Conservation (phyloP, 2,888 invertebrate species). For the Stratiomys singularior region DNA sequence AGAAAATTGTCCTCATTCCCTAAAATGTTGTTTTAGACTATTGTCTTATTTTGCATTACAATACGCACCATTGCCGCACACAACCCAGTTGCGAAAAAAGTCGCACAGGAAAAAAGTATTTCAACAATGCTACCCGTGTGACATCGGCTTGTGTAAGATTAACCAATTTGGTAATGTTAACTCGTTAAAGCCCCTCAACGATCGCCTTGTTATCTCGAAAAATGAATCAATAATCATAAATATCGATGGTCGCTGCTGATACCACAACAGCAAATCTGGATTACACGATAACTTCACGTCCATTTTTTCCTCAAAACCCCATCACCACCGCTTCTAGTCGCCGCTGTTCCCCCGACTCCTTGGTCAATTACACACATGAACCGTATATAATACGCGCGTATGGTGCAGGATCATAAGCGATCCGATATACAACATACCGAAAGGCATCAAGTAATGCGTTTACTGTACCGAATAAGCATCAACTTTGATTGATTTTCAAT, state of each 20-base stretch:
- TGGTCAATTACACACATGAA: background rate
- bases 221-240: constrained; percentile 63
- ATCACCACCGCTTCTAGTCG: no score
- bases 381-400: background rate
- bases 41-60: no score
- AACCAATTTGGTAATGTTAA: constrained; percentile 56
- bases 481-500: constrained; percentile 50
- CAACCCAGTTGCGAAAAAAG: no score
- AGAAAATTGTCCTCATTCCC: no score
- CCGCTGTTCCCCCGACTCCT: background rate
- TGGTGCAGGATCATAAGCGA: constrained; percentile 7
- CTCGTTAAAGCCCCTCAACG: constrained; percentile 54
- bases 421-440: constrained; percentile 29
- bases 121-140: constrained; percentile 29
- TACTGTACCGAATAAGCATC: constrained; percentile 44
- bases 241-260: constrained; percentile 53
- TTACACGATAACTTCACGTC: constrained; percentile 16
- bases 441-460: constrained; percentile 42
- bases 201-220: constrained; percentile 56
- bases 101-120: background rate
- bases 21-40: no score
- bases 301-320: background rate
- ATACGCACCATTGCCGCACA: no score
- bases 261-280: constrained; percentile 16
- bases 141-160: constrained; percentile 49